Conservation (phyloP, 2,113 vertebrate species). For the Plestiodon gilberti region DNA sequence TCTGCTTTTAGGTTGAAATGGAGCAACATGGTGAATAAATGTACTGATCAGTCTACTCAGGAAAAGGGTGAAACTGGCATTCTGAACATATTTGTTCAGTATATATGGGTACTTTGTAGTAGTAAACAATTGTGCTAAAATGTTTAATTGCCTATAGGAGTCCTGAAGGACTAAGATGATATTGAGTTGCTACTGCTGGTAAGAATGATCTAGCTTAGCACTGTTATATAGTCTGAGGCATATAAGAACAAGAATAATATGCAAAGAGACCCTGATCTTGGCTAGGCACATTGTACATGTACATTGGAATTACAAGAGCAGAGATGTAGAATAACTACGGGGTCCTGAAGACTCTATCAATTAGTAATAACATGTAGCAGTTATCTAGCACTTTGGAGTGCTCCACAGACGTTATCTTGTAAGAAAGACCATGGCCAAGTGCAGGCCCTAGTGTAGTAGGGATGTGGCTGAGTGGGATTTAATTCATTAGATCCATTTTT, state of each 20-base stretch:
- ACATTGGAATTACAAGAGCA: background rate
- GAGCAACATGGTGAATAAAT: slow-evolving; percentile 10
- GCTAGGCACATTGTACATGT: background rate
- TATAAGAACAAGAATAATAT: background rate
- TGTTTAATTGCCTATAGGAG: background rate
- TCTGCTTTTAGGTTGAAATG: slow-evolving; percentile 31
- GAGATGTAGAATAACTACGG: too few species aligned
- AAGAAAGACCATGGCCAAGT: too few species aligned
- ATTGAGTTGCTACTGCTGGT: background rate
- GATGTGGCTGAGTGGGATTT: background rate
- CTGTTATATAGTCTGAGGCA: background rate
- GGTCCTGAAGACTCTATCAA: too few species aligned
- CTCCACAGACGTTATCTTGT: too few species aligned
- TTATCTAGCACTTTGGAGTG: too few species aligned
- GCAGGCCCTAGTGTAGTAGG: too few species aligned
- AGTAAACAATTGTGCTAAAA: slow-evolving; percentile 4
- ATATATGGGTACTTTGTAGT: slow-evolving; percentile 15
- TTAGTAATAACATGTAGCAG: too few species aligned
- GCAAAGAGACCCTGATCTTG: background rate
- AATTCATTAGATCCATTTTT: too few species aligned
- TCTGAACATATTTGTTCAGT: slow-evolving; percentile 43
- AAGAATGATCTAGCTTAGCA: background rate
- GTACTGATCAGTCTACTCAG: slow-evolving; percentile 22
- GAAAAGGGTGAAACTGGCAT: slow-evolving; percentile 28
- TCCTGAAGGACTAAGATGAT: background rate